These are phyloP conservation scores for Passer montanus DNA, from an alignment of 2,113 vertebrate species.

Conservation along the genomic window DNA sequence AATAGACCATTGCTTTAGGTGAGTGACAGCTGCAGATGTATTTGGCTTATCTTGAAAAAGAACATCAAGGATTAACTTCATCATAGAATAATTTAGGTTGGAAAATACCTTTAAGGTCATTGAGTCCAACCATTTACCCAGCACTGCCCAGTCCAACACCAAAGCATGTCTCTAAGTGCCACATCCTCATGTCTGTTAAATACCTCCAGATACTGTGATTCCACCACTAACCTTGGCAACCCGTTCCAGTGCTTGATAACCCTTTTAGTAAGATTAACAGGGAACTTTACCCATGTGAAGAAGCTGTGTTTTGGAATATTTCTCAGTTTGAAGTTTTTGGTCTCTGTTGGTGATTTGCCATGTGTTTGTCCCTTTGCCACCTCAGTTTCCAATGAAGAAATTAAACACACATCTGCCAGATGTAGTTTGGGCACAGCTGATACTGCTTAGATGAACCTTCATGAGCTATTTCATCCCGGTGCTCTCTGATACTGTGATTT, in stretches of 20 bases:
- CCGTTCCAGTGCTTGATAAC: neutral
- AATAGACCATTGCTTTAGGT: accelerated
- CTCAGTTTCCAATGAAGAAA: neutral
- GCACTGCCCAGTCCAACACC: neutral
- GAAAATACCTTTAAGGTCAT: neutral
- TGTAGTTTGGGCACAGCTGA: neutral
- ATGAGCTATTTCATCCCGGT: neutral
- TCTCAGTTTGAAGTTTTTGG: neutral
- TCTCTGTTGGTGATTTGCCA: neutral
- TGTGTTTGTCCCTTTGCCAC: neutral
- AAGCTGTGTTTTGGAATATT: neutral
- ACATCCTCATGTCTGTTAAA: neutral
- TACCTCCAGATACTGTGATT: neutral
- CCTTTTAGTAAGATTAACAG: neutral
- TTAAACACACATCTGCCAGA: neutral
- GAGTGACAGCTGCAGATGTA: neutral
- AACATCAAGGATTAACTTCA: neutral
- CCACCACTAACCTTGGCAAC: neutral
- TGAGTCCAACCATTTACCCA: accelerated
- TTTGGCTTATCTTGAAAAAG: neutral
- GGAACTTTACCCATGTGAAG: neutral
- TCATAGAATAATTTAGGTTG: neutral
- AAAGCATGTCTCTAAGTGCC: neutral
- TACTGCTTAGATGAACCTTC: neutral
- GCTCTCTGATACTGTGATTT: neutral